Base-by-base conservation (phyloP, 2,113 vertebrate species). In the Hystrix brachyura region DNA sequence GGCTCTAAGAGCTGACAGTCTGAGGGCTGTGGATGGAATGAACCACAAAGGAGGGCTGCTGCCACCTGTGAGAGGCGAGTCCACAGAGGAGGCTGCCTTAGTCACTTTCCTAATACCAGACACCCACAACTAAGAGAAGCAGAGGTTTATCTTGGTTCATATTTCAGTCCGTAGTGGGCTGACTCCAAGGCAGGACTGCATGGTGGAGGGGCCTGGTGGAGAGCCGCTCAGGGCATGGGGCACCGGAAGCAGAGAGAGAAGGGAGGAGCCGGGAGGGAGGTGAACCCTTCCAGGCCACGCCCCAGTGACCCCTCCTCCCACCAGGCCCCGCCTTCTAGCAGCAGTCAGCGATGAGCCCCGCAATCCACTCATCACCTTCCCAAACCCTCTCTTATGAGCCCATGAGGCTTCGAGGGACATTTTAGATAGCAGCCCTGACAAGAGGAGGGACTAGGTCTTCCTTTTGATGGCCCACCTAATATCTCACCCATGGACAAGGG, bases 61-160 rank as follows among this genome's bases (percentile, higher is more conserved):
- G 2, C 3, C 7, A 21, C 18, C 2, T 0, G 0, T 0, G 1
- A 13, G 0, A 0, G 27, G 43, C 5, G 3, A 17, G 21, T 71
- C 38, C 17, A 0, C 5, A 29, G 34, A 10, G 19, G 69, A 72
- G 69, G 67, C n/a, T 13, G n/a, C 4, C 43, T 46, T 14, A 74
- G n/a, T 25, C 11, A 27, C 21, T 46, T 14, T 74, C 43, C 12
- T 46, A 38, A 74, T 6, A 46, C n/a, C 71, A 25, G 38, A 76
- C 72, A 14, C 71, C 43, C 69, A 72, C 38, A 25, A 23, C 9
- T 6, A 29, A 25, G 46, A 43, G 71, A n/a, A 43, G 69, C 18
- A 46, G 21, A 46, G 21, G 19, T 25, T 25, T 23, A 25, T 25
- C 13, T 25, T 23, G 38, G 71, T 6, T 46, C 38, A 12, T 19